A percentile compares a stretch with the other conserved stretches of the same genome.
Conservation (phyloP, 2,797 vertebrate species). For the Hipposideros larvatus region DNA sequence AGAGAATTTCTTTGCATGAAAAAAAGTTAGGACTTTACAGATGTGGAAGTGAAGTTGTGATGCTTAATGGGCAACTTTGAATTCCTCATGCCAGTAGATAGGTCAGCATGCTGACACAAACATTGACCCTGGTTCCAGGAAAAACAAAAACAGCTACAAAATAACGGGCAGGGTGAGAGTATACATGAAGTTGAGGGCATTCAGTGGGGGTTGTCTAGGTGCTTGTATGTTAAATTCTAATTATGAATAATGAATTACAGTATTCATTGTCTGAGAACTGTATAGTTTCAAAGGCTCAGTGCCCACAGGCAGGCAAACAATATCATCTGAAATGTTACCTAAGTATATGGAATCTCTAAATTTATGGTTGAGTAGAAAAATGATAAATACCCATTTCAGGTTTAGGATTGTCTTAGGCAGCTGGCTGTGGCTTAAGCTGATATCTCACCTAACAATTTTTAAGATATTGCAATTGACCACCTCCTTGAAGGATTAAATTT, state of each 20-base stretch:
- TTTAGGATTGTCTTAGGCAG: background rate
- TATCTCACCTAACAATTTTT: background rate
- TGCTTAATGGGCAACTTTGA: background rate
- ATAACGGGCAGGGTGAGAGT: background rate
- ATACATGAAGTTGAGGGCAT: background rate
- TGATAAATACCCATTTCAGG: background rate
- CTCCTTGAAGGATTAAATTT: background rate
- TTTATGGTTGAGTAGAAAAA: background rate
- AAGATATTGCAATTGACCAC: background rate
- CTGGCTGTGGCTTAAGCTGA: background rate
- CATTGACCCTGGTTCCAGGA: background rate
- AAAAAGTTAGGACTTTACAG: background rate
- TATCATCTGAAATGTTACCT: background rate
- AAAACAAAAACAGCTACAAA: background rate
- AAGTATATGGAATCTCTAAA: background rate
- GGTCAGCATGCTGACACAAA: background rate
- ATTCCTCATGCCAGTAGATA: background rate
- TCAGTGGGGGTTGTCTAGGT: background rate
- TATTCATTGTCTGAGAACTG: background rate
- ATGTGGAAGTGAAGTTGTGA: background rate
- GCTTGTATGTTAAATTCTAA: constrained; percentile 14
- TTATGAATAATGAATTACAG: background rate
- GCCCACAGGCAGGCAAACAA: background rate
- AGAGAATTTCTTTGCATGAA: background rate
- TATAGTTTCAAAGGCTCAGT: background rate